Base-by-base conservation (phyloP, 2,888 invertebrate species). In the Oligia strigilis region DNA sequence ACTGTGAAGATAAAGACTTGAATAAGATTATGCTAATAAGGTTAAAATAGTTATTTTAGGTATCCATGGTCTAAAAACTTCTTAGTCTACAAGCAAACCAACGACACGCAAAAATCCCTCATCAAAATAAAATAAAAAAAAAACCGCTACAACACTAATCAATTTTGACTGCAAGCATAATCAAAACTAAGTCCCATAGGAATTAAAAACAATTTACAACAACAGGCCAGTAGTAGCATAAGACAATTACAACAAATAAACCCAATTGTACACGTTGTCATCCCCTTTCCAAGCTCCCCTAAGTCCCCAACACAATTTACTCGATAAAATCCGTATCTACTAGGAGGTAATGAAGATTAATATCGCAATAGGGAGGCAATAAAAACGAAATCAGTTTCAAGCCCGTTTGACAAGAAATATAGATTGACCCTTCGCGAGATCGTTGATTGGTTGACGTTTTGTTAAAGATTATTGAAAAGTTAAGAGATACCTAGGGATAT, bases 311-410 rank as follows among this genome's bases (percentile, higher is more conserved):
- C 93, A 95, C 88, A 95, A 94, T 93, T 94, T 92, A 73, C 93
- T 93, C 93, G 95, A 95, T 95, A 95, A 95, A 96, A 96, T 95
- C 95, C 93, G 94, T 94, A 95, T 94, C 94, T 94, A 94, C 91
- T 93, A 95, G 94, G 94, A 43, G 91, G 91, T 93, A 92, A 97
- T 97, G 95, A 95, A 96, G 96, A 97, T 96, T 94, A 96, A 97
- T 97, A 96, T 95, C 96, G 92, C 96, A 81, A 86, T 91, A 87
- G 96, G 97, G 96, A 96, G 72, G 94, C 95, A 95, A 96, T 96
- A 96, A 97, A 96, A 97, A 95, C 94, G 92, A 94, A 95, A 96
- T 96, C 96, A 94, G 95, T 95, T 95, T 94, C 36, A 94, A 94
- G 95, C 95, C 92, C 95, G 94, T 96, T 96, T 95, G 96, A 95